Evolutionary conservation across 1,140 invertebrate genomes (phyloP), one percentile per base, ranked within the genome.

Genomic region (Bradynema listronoti): DNA sequence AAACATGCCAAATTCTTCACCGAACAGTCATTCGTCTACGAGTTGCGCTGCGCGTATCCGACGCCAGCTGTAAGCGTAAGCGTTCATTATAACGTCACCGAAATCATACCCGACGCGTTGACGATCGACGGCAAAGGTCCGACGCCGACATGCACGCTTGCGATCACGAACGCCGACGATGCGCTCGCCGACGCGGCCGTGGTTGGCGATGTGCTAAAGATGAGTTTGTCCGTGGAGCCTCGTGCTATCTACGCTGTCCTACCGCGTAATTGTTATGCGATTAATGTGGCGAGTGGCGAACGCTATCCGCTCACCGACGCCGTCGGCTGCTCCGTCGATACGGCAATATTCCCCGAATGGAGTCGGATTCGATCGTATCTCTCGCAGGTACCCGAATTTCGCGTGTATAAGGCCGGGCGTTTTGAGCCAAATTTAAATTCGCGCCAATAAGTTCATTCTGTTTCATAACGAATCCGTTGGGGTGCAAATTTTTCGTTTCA

Each of bases 281-380:
- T 75, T 7, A 75, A 75, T 43, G 55, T 75, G 52, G 70, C 77
- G 42, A 72, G 54, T 41, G 70, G 62, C 1, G 72, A 78, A 51
- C 59, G 72, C 27, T 71, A 78, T 57, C 41, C 52, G 24, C 56
- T 75, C 39, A 75, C 73, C 16, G 73, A 75, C 56, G 53, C 56
- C 16, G 53, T 46, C 16, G 73, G 73, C 9, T 75, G 73, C 58
- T 68, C 73, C 11, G 53, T 76, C 41, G 73, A 75, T 54, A 51
- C 55, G 4, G 43, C 55, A n/a, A 43, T 75, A 2, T 75, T 75
- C 56, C 72, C 73, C 30, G 70, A 76, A 54, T 74, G 73, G 73
- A 51, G 24, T n/a, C 11, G 51, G 22, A 36, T 63, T 24, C 30
- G n/a, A n/a, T 1, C 24, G 25, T 42, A 14, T 42, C 11, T 4